These are phyloP conservation scores for Rachycentron canadum DNA, from an alignment of 2,797 vertebrate species.

Conservation along the genomic window DNA sequence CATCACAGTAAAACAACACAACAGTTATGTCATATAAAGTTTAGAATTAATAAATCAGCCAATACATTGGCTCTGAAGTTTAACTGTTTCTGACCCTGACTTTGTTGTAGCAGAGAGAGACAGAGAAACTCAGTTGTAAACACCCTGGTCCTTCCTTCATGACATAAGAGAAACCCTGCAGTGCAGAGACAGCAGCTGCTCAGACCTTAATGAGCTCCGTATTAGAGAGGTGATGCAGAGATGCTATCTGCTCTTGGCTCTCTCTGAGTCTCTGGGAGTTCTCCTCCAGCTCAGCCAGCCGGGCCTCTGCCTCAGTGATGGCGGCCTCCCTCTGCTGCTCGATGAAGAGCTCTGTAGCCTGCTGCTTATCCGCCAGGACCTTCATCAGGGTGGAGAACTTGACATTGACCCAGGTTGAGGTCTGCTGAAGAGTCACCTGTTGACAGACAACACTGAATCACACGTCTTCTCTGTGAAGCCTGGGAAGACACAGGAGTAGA, in stretches of 20 bases:
- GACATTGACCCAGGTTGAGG: conserved; percentile 77
- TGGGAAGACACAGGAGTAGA: no score
- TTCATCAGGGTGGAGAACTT: conserved; percentile 84
- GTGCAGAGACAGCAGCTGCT: no score
- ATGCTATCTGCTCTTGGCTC: conserved; percentile 75
- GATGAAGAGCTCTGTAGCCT: conserved; percentile 73
- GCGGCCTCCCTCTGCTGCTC: conserved; percentile 71
- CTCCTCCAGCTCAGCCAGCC: conserved; percentile 73
- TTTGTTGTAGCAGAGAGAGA: no score
- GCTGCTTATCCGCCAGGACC: conserved; percentile 81
- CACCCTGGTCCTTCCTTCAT: no score
- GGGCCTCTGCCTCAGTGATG: conserved; percentile 71
- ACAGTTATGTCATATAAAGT: no score
- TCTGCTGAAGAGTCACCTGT: conserved; percentile 85
- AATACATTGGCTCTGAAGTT: no score
- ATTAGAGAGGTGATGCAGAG: conserved; percentile 70
- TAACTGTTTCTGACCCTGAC: no score
- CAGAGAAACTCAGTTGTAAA: no score
- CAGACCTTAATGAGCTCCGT: conserved; percentile 82
- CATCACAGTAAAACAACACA: no score
- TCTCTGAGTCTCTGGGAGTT: conserved; percentile 68
- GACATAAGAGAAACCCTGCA: no score
- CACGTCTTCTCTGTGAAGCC: background rate
- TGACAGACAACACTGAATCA: background rate
- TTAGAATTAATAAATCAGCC: no score